These are phyloP conservation scores for Melanerpes aurifrons DNA, from an alignment of 2,113 vertebrate genomes.

Conservation along the genomic window DNA sequence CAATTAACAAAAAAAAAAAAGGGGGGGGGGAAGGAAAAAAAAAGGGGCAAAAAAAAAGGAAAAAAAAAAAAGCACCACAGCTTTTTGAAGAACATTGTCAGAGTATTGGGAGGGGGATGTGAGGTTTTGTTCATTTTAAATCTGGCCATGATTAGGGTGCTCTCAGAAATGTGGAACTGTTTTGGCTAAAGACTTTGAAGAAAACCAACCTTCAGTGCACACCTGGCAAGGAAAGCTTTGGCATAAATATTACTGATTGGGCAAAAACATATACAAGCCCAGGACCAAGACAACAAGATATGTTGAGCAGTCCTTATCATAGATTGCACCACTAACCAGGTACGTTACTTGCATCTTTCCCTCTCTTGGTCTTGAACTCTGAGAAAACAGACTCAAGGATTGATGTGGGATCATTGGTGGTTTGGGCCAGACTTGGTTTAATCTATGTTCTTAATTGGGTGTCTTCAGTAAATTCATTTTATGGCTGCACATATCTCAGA, in stretches of 20 bases:
- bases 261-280: background rate
- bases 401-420: background rate
- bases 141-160: background rate
- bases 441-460: background rate
- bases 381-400: background rate
- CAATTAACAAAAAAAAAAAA: background rate
- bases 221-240: background rate
- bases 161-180: background rate
- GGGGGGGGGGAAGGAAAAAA: too few relatives aligned
- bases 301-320: background rate
- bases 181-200: background rate
- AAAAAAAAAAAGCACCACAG: background rate
- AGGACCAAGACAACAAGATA: accelerated
- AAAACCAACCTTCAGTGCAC: background rate
- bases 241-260: background rate
- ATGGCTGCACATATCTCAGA: background rate
- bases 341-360: background rate
- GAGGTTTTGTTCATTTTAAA: background rate
- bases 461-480: background rate
- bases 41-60: too few relatives aligned
- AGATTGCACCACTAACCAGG: background rate
- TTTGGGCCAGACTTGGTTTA: background rate
- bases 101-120: background rate
- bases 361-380: background rate
- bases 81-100: background rate